Evolutionary conservation across 2,888 invertebrate genomes (phyloP).

Genomic region (Folsomia manolachei): DNA sequence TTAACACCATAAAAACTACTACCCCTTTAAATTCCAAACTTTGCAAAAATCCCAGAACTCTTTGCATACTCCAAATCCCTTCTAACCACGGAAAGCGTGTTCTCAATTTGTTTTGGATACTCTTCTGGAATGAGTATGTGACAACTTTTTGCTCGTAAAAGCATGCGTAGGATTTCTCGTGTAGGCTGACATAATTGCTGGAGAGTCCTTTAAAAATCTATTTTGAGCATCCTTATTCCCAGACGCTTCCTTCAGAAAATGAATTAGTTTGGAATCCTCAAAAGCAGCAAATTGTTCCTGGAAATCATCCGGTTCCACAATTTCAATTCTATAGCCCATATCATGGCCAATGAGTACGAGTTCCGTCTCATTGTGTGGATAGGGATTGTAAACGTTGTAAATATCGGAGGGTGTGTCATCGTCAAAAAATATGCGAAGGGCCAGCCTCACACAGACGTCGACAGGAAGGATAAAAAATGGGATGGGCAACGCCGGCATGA

Average conservation of each 20-base stretch:
- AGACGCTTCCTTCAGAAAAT: conserved; percentile 12
- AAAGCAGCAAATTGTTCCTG: conserved; percentile 1
- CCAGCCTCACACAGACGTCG: conserved; percentile 21
- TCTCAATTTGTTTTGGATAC: conserved; percentile 13
- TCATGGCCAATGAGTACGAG: conserved; percentile 27
- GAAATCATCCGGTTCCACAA: conserved; percentile 28
- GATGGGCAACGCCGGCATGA: conserved; percentile 25
- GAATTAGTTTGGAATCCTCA: conserved; percentile 13
- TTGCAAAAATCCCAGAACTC: conserved; percentile 26
- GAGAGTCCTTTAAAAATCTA: conserved; percentile 14
- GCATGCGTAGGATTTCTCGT: conserved; percentile 24
- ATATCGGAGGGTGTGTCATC: conserved; percentile 18
- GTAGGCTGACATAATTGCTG: conserved; percentile 25
- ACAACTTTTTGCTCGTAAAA: conserved; percentile 23
- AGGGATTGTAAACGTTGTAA: conserved; percentile 29
- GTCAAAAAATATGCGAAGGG: conserved; percentile 25
- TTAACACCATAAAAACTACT: neutral
- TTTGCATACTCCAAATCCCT: conserved; percentile 25
- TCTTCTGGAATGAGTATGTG: conserved; percentile 25
- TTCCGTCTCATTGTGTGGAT: conserved; percentile 26
- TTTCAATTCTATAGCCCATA: conserved; percentile 25
- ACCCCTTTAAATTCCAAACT: conserved; percentile 15
- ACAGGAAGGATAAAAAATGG: conserved; percentile 29
- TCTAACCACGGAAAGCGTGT: conserved; percentile 21
- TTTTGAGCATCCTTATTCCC: conserved; percentile 27